A percentile compares a stretch with the other conserved stretches of the same genome.
phyloP scores from a whole-genome alignment of 1,140 invertebrate species.

The Fopius arisanus region DNA sequence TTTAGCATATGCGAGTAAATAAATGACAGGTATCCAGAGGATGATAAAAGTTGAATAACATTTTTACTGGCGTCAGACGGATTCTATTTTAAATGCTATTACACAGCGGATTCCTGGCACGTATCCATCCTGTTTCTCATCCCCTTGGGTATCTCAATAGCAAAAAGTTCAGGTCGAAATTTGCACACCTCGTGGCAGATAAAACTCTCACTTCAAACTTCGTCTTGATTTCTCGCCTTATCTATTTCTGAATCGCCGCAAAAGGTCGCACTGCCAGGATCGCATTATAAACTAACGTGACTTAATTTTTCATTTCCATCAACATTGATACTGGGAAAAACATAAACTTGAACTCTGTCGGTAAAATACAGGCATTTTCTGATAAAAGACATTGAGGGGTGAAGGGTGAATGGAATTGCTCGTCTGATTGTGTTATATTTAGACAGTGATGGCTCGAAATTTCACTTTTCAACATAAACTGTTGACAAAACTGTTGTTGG shows the following conservation, averaged over 20 bases:
- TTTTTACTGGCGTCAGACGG: constrained; percentile 2
- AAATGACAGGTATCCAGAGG: not conserved
- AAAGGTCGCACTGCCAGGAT: not conserved
- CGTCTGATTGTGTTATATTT: too few species aligned
- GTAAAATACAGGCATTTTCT: too few species aligned
- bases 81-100: constrained; percentile 19
- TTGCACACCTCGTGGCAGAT: constrained; percentile 2
- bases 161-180: not conserved
- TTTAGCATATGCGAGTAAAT: too few species aligned
- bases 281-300: not conserved
- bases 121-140: constrained; percentile 27
- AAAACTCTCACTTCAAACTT: not conserved
- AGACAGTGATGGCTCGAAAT: too few species aligned
- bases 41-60: constrained; percentile 9
- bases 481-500: too few species aligned
- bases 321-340: too few species aligned
- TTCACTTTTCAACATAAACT: too few species aligned
- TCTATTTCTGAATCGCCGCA: not conserved
- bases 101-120: constrained; percentile 19
- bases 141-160: too few species aligned
- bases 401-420: too few species aligned
- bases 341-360: too few species aligned
- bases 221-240: not conserved
- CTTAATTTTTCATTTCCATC: not conserved
- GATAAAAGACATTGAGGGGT: too few species aligned